Evolutionary conservation across 2,888 invertebrate genomes (phyloP), one percentile per base, ranked within the genome.

Genomic region (Callyntrura guangdongensis): DNA sequence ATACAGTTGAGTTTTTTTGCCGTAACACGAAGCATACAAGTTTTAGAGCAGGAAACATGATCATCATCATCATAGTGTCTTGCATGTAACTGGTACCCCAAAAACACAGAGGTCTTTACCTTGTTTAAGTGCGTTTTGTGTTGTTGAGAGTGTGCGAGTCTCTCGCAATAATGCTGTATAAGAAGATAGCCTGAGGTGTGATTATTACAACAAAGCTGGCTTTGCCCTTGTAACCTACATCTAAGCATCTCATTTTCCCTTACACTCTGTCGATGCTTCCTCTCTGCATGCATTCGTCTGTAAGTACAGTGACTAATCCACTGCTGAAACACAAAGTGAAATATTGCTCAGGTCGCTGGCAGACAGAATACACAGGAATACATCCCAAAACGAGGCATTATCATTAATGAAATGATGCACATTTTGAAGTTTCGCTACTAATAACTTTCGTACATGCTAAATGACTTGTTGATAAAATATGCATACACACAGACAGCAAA

Each of bases 201-300:
- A 72, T 86, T 36, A 82, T 47, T 64, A 86, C 81, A 81, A 81
- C 90, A 90, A 90, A 86, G 81, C 90, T 90, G 90, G 81, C 81
- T 90, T 86, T 90, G 90, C 90, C 90, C 90, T 90, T 90, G 81
- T 90, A 90, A 90, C 90, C 90, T 86, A 90, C 90, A 90, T 90
- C 81, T 82, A 72, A 64, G 11, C 77, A 89, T 89, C 77, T 89
- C 86, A 86, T 90, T 86, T 86, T 89, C 84, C 87, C 87, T 81
- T 20, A 45, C 53, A 77, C 61, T 90, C 86, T 85, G 89, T 36
- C 83, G 79, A 25, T 79, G 79, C 17, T 79, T 79, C 79, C 82
- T 82, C 82, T 45, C 61, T 79, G 36, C 36, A 36, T 36, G 36
- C 47, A 17, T 47, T 47, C 20, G 5, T 49, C n/a, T 59, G 0